These are phyloP conservation scores for Drosophila sechellia DNA, from an alignment of 1,140 invertebrate species.

Conservation along the genomic window DNA sequence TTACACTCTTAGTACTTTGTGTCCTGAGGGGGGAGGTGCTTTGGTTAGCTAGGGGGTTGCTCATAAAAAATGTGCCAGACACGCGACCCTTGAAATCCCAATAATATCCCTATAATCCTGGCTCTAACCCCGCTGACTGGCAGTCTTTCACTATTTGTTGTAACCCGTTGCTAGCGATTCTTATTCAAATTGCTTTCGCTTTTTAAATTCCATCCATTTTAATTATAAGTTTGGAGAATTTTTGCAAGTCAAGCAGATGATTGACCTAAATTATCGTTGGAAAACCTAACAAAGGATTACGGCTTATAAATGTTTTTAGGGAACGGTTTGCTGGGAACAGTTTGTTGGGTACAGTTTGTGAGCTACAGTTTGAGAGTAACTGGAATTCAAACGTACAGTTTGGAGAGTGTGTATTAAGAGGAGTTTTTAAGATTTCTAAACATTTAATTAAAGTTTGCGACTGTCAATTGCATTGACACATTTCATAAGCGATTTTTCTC, in stretches of 20 bases:
- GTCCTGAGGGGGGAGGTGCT: background rate
- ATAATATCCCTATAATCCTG: constrained; percentile 66
- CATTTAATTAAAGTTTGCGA: constrained; percentile 8
- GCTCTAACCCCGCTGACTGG: constrained; percentile 33
- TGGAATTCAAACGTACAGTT: background rate
- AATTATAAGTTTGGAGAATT: constrained; percentile 55
- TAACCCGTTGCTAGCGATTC: constrained; percentile 58
- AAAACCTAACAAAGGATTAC: constrained; percentile 35
- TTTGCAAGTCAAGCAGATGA: constrained; percentile 72
- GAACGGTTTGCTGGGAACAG: constrained; percentile 12
- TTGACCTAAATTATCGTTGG: constrained; percentile 61
- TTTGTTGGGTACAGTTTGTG: background rate
- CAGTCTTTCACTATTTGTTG: constrained; percentile 35
- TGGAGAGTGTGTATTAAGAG: background rate
- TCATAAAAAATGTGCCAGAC: constrained; percentile 72
- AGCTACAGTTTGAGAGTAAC: background rate
- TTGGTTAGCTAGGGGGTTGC: constrained; percentile 32
- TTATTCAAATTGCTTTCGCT: constrained; percentile 60
- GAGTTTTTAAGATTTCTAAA: too few relatives aligned
- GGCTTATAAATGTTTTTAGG: background rate
- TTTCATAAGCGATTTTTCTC: constrained; percentile 25
- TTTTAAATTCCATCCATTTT: constrained; percentile 41
- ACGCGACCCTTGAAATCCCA: constrained; percentile 71
- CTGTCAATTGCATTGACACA: background rate
- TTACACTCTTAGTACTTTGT: constrained; percentile 29